Evolutionary conservation across 2,888 invertebrate species (phyloP), one percentile per base, ranked within the genome.

Genomic region (Parnassius glacialis): DNA sequence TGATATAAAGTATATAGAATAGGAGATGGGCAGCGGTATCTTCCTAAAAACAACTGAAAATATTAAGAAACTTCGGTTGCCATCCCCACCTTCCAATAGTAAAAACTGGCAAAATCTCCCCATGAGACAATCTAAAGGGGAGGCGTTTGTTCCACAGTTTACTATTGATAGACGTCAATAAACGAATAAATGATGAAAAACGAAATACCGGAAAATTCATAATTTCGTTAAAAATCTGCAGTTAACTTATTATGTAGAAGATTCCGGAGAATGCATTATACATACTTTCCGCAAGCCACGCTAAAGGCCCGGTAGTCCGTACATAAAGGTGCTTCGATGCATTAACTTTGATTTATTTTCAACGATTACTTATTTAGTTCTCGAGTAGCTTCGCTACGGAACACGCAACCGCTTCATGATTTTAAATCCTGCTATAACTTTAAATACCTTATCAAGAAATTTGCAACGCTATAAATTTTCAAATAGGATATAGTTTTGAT

Each of bases 341-440:
- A 92, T 92, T 92, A 91, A 91, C 89, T 92, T 89, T 92, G 92
- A 92, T 92, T 91, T 92, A 92, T 90, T 80, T 73, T 77, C 73
- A 78, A 80, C 90, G 86, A 90, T 91, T 91, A 90, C 90, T 90
- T 90, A 90, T 90, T 89, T 88, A 90, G 84, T 86, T 82, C 84
- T 81, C 83, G 79, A 47, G 84, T 84, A 85, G 82, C 82, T 83
- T 79, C 80, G 82, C 85, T 74, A 73, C 72, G 75, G 73, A 81
- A 76, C 87, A 85, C 85, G 85, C 85, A 81, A 85, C 74, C 59
- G 55, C 62, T 62, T 58, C 51, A 54, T 56, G 45, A 59, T 63
- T 63, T 63, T 54, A 63, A 63, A 44, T 59, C 45, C 51, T 25
- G 59, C 55, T 55, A 25, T 55, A 52, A 44, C 25, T 52, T 44